Evolutionary conservation across 2,113 vertebrate species (phyloP).

Genomic region (Rhynchomys soricoides): DNA sequence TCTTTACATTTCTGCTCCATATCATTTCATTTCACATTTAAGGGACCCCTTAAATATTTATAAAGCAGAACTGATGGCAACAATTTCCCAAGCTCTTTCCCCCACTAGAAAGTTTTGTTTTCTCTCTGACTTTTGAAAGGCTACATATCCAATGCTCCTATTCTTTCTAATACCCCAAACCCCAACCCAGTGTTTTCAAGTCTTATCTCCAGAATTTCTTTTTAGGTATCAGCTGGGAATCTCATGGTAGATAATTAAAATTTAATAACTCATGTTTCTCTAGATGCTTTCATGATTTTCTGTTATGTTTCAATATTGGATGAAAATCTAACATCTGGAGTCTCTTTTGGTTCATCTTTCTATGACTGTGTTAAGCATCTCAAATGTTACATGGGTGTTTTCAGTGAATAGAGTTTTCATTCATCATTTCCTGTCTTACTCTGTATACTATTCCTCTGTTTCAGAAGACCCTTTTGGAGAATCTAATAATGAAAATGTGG

Average conservation of each 20-base stretch:
- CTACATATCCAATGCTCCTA: not conserved
- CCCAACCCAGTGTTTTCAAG: not conserved
- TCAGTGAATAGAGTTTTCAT: not conserved
- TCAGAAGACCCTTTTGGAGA: not conserved
- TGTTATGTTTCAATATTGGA: not conserved
- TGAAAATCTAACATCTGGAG: not conserved
- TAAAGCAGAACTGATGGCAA: not conserved
- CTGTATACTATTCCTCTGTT: no score
- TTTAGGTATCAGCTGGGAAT: not conserved
- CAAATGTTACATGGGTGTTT: not conserved
- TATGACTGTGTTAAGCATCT: not conserved
- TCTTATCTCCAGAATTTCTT: not conserved
- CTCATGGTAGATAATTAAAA: not conserved
- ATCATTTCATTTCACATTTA: not conserved
- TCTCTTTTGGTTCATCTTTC: not conserved
- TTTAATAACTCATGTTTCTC: not conserved
- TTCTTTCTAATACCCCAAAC: rapidly evolving
- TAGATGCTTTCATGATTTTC: not conserved
- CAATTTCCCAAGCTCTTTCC: not conserved
- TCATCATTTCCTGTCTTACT: not conserved
- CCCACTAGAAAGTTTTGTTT: not conserved
- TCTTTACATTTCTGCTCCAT: not conserved
- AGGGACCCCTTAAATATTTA: no score
- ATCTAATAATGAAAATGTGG: not conserved
- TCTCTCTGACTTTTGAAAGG: no score